Conservation (phyloP, 2,113 vertebrate species). For the Daubentonia madagascariensis region DNA sequence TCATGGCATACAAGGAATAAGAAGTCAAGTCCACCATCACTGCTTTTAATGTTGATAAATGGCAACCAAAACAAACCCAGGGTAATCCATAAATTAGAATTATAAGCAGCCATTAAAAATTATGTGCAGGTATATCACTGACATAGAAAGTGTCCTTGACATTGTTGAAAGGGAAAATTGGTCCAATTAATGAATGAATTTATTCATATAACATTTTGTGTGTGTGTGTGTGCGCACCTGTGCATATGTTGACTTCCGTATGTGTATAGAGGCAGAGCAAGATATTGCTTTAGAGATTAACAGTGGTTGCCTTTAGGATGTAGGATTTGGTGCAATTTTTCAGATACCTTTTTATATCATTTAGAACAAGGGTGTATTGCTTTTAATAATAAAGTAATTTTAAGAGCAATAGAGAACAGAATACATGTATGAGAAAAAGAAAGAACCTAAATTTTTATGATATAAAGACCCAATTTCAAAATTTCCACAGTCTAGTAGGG, state of each 20-base stretch:
- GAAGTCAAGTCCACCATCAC: neutral
- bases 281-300: neutral
- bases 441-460: neutral
- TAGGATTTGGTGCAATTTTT: neutral
- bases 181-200: neutral
- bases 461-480: neutral
- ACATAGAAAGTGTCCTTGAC: neutral
- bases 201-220: neutral
- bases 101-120: neutral
- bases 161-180: neutral
- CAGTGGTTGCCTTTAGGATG: neutral
- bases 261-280: neutral
- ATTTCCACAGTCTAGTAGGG: neutral
- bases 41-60: neutral
- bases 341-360: neutral
- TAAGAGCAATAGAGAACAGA: neutral
- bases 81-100: neutral
- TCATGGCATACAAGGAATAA: neutral
- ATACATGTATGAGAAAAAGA: neutral
- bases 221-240: too few relatives aligned
- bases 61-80: neutral
- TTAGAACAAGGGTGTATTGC: neutral
- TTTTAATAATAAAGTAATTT: neutral
- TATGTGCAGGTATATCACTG: neutral
- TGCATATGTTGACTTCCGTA: neutral